Evolutionary conservation across 2,797 vertebrate species (phyloP).

Genomic region (Rhynchonycteris naso): DNA sequence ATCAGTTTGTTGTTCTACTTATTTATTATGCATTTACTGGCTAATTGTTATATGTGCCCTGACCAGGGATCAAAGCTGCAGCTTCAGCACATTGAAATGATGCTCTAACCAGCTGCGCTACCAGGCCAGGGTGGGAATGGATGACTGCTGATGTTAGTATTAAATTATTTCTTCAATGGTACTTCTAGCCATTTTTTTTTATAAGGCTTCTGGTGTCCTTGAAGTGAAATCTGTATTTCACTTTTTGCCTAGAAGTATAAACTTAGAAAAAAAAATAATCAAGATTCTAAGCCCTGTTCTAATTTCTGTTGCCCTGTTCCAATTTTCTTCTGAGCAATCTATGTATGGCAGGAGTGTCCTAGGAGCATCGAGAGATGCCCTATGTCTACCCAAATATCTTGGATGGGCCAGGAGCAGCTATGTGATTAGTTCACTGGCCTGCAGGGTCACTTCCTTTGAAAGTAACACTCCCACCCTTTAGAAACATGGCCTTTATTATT

Average conservation of each 20-base stretch:
- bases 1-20: too few relatives aligned
- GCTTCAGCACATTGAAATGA: too few relatives aligned
- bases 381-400: conserved; percentile 54
- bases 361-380: conserved; percentile 39
- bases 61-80: too few relatives aligned
- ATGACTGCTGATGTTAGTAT: conserved; percentile 22
- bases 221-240: conserved; percentile 20
- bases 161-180: conserved; percentile 34
- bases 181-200: conserved; percentile 41
- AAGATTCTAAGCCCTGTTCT: conserved; percentile 43
- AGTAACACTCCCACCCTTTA: conserved; percentile 17
- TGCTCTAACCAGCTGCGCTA: too few relatives aligned
- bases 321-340: conserved; percentile 41
- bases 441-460: conserved; percentile 37
- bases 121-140: not conserved
- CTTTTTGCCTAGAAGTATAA: conserved; percentile 33
- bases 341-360: not conserved
- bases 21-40: too few relatives aligned
- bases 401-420: not conserved
- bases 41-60: too few relatives aligned
- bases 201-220: conserved; percentile 51
- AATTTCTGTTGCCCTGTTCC: not conserved
- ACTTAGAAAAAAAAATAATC: conserved; percentile 34
- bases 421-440: conserved; percentile 44
- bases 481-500: conserved; percentile 54